Percentiles rank a stretch among this genome's conserved stretches.
phyloP scores from a whole-genome alignment of 2,888 invertebrate genomes.

The Hypena proboscidalis region DNA sequence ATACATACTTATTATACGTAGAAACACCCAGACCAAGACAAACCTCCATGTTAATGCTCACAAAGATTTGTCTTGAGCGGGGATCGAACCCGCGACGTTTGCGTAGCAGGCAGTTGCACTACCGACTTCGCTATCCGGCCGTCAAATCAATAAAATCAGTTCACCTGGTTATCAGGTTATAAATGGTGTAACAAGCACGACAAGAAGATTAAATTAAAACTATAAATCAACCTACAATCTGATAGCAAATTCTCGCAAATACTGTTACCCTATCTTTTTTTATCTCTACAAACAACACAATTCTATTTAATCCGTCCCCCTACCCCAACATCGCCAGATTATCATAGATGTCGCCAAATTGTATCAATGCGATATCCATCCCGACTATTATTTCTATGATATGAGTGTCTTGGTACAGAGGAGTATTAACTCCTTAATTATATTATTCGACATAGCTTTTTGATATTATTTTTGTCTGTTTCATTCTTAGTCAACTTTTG shows the following conservation, averaged over 20 bases:
- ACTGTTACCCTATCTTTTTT: constrained; percentile 8
- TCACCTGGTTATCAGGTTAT: too few relatives aligned
- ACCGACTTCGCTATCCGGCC: too few relatives aligned
- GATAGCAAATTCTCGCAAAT: constrained; percentile 1
- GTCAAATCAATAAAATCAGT: too few relatives aligned
- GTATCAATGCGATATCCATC: not conserved
- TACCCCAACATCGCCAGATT: constrained; percentile 17
- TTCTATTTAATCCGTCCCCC: constrained; percentile 15
- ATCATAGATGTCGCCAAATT: constrained; percentile 6
- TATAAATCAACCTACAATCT: too few relatives aligned
- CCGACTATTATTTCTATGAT: not conserved
- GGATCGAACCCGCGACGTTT: too few relatives aligned
- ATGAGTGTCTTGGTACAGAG: constrained; percentile 15
- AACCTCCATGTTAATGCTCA: too few relatives aligned
- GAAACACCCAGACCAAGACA: too few relatives aligned
- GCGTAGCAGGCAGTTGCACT: too few relatives aligned
- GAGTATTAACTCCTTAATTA: constrained; percentile 6
- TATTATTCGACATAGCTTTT: constrained; percentile 10
- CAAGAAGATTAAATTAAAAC: too few relatives aligned
- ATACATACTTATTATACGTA: too few relatives aligned
- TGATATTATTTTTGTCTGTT: constrained; percentile 25
- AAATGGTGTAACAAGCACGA: too few relatives aligned
- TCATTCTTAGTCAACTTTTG: constrained; percentile 16
- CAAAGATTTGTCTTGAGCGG: too few relatives aligned
- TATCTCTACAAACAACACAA: constrained; percentile 21